A percentile compares a stretch with the other conserved stretches of the same genome.
Conservation (phyloP, 2,888 invertebrate genomes). For the Melanostoma scalare region DNA sequence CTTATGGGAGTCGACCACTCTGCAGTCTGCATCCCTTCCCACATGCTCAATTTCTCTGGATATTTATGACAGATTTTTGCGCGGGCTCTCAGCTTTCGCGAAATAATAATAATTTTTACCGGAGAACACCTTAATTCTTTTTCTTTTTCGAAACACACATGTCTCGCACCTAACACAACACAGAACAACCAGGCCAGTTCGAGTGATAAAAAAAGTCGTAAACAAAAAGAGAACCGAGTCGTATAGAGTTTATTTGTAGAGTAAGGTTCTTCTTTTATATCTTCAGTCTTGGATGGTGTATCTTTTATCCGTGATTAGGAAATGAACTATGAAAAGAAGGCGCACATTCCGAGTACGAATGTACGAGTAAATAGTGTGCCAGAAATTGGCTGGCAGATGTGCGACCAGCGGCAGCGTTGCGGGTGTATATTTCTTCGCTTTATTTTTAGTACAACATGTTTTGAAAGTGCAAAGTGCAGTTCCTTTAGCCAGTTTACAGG, state of each 20-base stretch:
- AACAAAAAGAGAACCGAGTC: constrained; percentile 48
- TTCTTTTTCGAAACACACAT: constrained; percentile 34
- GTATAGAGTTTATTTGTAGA: constrained; percentile 56
- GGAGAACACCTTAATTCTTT: constrained; percentile 15
- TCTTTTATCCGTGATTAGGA: constrained; percentile 52
- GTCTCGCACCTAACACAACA: constrained; percentile 49
- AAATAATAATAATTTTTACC: constrained; percentile 9
- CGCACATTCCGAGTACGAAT: not conserved
- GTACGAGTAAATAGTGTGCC: constrained; percentile 32
- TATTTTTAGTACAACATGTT: constrained; percentile 39
- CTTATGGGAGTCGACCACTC: not conserved
- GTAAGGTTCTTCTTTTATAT: constrained; percentile 6
- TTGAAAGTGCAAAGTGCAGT: constrained; percentile 49
- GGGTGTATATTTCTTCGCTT: constrained; percentile 32
- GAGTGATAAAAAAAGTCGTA: constrained; percentile 32
- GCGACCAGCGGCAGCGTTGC: constrained; percentile 6
- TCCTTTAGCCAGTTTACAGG: constrained; percentile 1
- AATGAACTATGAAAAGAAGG: constrained; percentile 40
- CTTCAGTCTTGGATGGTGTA: not conserved
- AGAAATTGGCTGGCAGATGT: constrained; percentile 40
- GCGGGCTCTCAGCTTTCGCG: constrained; percentile 21
- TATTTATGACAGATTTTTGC: constrained; percentile 45
- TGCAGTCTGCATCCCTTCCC: not conserved
- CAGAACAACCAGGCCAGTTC: not conserved
- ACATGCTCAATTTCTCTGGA: constrained; percentile 28